phyloP scores from a whole-genome alignment of 1,140 invertebrate species.

The Anagrus nilaparvatae region DNA sequence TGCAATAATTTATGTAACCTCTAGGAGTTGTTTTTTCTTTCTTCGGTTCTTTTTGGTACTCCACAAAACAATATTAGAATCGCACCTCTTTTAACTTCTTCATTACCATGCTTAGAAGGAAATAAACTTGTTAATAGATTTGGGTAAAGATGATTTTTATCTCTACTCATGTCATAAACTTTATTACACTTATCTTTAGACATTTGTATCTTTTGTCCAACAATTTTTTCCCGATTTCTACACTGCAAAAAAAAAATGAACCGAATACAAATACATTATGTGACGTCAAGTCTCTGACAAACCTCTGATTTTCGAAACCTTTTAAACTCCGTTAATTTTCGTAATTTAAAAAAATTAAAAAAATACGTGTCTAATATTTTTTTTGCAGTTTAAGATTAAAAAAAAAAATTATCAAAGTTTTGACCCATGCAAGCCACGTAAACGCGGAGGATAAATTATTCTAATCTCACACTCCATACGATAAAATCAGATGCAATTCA shows the following conservation, averaged over 20 bases:
- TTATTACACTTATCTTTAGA: constrained; percentile 90
- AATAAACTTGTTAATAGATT: constrained; percentile 92
- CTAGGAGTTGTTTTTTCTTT: constrained; percentile 78
- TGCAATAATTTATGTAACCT: constrained; percentile 96
- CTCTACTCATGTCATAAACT: constrained; percentile 94
- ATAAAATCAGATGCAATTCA: too few relatives aligned
- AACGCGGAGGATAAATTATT: too few relatives aligned
- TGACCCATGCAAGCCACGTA: too few relatives aligned
- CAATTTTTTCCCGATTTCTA: constrained; percentile 77
- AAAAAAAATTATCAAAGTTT: too few relatives aligned
- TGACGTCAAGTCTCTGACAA: too few relatives aligned
- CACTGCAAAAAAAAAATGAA: constrained; percentile 40
- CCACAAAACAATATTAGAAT: constrained; percentile 96
- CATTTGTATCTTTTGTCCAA: constrained; percentile 92
- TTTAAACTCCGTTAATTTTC: too few relatives aligned
- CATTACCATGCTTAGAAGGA: constrained; percentile 95
- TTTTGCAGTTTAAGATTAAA: too few relatives aligned
- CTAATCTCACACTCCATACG: too few relatives aligned
- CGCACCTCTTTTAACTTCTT: constrained; percentile 93
- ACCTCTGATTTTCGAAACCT: too few relatives aligned
- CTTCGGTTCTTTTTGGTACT: constrained; percentile 88
- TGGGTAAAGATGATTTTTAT: constrained; percentile 83
- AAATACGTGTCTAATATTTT: too few relatives aligned
- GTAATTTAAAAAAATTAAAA: too few relatives aligned
- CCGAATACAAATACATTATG: constrained; percentile 8